Evolutionary conservation across 2,888 invertebrate genomes (phyloP), one percentile per base, ranked within the genome.

Genomic region (Cotesia congregata): DNA sequence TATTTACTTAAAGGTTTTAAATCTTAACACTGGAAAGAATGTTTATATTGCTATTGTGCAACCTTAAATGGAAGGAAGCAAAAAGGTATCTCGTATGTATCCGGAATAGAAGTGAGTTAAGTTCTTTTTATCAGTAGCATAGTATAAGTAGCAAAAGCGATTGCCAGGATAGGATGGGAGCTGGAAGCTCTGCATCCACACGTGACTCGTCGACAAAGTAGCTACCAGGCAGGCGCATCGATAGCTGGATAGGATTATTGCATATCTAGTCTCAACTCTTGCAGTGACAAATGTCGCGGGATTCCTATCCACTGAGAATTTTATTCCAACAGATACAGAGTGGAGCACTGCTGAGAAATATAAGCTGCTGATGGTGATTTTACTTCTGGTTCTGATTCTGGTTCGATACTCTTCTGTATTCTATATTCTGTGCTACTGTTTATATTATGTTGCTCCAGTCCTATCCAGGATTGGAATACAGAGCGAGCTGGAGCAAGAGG

Each of bases 251-350:
- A 78, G 79, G 78, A 80, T 80, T 79, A 78, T 80, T 75, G 79
- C 77, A 30, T 30, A 30, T 30, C 30, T 30, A 3, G 79, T 80
- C 80, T 80, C 72, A 20, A 30, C 30, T 30, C 30, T 40, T 61
- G 60, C 70, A 71, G 78, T 81, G 81, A 81, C 81, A 81, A 81
- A 81, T 81, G 79, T 80, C 74, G 78, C 77, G 70, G 75, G 78
- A 79, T 80, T 80, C 80, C 80, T 72, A 79, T 78, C 79, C 77
- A 61, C 41, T 60, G 70, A 59, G 5, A 70, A 30, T n/a, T 30
- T 59, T 59, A 30, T 62, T 62, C 12, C 12, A 50, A 12, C 12
- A 50, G 50, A 12, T 50, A 50, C 4, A 50, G 7, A 50, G 50
- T 12, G 12, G 12, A 50, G 50, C 50, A 20, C 70, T 7, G 40